Percentiles rank a stretch among this genome's conserved stretches.
Conservation (phyloP, 35 echinoderm and acorn worm species). For the Ophiothrix spiculata region DNA sequence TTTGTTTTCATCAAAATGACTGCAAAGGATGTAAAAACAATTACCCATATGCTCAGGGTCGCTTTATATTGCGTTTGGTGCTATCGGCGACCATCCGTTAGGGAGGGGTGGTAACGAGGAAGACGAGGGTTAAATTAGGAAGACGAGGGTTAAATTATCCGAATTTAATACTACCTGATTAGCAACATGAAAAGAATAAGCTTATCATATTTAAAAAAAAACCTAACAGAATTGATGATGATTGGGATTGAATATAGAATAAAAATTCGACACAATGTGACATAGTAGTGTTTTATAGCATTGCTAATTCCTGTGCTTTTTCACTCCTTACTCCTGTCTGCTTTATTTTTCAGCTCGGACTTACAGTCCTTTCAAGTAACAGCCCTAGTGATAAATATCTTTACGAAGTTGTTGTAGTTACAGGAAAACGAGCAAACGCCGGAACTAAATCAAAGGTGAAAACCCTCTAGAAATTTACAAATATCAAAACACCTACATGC, state of each 20-base stretch:
- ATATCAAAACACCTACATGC: too few relatives aligned
- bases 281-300: not conserved
- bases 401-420: constrained; percentile 71
- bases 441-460: constrained; percentile 94
- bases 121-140: too few relatives aligned
- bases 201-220: not conserved
- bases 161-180: not conserved
- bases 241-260: too few relatives aligned
- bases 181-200: not conserved
- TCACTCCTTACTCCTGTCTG: not conserved
- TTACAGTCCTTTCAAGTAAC: constrained; percentile 77
- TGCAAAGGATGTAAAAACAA: too few relatives aligned
- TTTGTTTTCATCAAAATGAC: too few relatives aligned
- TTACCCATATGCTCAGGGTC: too few relatives aligned
- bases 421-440: constrained; percentile 63
- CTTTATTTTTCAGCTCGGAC: constrained; percentile 65
- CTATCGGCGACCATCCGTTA: too few relatives aligned
- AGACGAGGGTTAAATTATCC: too few relatives aligned
- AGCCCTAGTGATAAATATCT: constrained; percentile 70
- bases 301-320: not conserved
- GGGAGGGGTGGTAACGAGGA: too few relatives aligned
- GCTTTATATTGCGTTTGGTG: not conserved
- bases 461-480: too few relatives aligned
- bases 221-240: not conserved
- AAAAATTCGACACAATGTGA: not conserved